phyloP scores from a whole-genome alignment of 2,113 vertebrate species.

The Heliornis fulica region DNA sequence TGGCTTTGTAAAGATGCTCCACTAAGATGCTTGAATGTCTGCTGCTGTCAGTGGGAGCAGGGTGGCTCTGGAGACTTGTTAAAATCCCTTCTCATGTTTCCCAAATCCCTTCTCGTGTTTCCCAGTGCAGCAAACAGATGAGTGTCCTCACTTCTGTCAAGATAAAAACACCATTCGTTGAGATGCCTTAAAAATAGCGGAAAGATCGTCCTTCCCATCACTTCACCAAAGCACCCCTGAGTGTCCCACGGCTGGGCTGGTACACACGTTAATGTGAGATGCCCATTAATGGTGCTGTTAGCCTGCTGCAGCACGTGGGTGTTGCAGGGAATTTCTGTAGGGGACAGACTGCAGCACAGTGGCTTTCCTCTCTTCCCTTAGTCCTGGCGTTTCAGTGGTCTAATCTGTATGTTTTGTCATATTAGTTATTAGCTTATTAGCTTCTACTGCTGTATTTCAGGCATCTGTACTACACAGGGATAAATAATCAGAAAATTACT shows the following conservation, averaged over 20 bases:
- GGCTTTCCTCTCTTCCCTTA: not conserved
- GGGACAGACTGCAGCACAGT: not conserved
- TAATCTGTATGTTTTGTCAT: not conserved
- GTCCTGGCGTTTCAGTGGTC: not conserved
- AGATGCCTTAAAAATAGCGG: not conserved
- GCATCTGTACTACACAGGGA: not conserved
- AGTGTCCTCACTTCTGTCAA: not conserved
- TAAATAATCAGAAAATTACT: not conserved
- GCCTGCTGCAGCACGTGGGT: accelerated
- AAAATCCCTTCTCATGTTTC: not conserved
- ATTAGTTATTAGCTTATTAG: not conserved
- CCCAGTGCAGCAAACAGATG: not conserved
- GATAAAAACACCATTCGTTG: not conserved
- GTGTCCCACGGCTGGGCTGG: accelerated
- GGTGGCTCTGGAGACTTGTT: not conserved
- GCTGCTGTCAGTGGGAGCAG: not conserved
- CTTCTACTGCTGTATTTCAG: not conserved
- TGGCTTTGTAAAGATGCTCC: not conserved
- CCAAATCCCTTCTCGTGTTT: not conserved
- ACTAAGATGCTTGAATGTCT: not conserved
- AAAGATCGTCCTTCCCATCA: not conserved
- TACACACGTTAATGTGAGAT: not conserved
- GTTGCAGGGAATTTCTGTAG: not conserved
- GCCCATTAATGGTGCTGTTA: not conserved
- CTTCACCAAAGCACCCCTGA: not conserved